Evolutionary conservation across 2,888 invertebrate genomes (phyloP).

Genomic region (Incurvaria masculella): DNA sequence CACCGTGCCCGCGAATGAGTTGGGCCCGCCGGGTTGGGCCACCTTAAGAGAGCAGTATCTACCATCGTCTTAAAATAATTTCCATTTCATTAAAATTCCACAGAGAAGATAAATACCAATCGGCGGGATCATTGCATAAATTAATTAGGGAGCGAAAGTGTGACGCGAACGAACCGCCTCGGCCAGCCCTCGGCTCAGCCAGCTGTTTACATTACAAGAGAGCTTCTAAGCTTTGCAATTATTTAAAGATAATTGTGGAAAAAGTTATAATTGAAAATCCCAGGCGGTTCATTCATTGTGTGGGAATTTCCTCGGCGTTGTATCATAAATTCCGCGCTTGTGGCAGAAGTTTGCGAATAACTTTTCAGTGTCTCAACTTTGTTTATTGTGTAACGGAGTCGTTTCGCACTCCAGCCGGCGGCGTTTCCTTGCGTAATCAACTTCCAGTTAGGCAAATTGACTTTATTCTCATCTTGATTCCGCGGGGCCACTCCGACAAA

Average conservation of each 20-base stretch:
- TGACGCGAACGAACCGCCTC: neutral
- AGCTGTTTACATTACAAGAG: neutral
- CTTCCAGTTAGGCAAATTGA: neutral
- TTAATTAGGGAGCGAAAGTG: neutral
- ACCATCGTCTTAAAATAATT: too few relatives aligned
- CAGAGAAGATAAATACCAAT: neutral
- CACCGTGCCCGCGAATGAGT: too few relatives aligned
- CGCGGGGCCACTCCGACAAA: too few relatives aligned
- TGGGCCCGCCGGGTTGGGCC: too few relatives aligned
- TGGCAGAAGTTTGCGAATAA: neutral
- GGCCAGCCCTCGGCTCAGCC: neutral
- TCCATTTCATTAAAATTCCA: neutral
- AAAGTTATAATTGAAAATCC: neutral
- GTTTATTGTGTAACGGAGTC: neutral
- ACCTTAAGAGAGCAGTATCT: too few relatives aligned
- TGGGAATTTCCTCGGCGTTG: neutral
- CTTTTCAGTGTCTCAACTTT: neutral
- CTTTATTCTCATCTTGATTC: too few relatives aligned
- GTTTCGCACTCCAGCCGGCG: neutral
- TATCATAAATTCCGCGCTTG: neutral
- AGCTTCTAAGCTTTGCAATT: neutral
- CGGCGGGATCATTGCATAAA: neutral
- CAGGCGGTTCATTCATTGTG: neutral
- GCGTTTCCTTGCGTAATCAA: neutral
- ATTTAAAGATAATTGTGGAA: neutral